These are phyloP conservation scores for Aphidius ervi DNA, from an alignment of 1,140 invertebrate genomes.

Conservation along the genomic window DNA sequence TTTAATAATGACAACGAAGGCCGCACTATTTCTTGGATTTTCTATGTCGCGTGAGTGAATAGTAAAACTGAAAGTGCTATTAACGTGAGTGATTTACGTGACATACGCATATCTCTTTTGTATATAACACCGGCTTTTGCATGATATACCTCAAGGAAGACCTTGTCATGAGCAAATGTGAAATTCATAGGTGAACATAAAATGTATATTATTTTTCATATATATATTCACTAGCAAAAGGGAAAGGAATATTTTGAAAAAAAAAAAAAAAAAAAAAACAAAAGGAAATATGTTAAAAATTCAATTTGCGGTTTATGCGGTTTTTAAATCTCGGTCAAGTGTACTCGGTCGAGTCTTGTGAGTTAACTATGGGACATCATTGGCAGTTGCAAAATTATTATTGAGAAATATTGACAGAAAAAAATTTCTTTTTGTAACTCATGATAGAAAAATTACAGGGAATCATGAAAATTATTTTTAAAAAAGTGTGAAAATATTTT, in stretches of 20 bases:
- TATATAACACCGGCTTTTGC: no score
- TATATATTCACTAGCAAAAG: neutral
- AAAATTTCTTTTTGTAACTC: no score
- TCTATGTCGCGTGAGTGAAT: neutral
- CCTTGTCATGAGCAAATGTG: constrained; percentile 7
- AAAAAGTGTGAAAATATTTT: no score
- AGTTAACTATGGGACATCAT: neutral
- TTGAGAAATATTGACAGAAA: no score
- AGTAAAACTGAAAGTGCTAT: neutral
- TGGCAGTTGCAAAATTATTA: neutral
- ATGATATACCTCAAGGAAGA: constrained; percentile 6
- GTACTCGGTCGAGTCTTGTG: constrained; percentile 8
- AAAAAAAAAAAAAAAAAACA: no score
- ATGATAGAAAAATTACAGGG: no score
- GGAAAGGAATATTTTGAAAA: neutral
- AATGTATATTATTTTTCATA: no score
- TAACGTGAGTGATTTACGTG: constrained; percentile 19
- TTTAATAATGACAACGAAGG: constrained; percentile 2
- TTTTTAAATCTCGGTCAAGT: constrained; percentile 21
- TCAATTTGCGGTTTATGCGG: constrained; percentile 12
- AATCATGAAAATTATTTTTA: no score
- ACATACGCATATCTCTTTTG: constrained; percentile 10
- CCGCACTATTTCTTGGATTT: constrained; percentile 6
- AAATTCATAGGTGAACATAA: no score
- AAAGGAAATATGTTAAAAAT: no score